Conservation (phyloP, 2,888 invertebrate genomes). For the Glyphotaelius pellucidus region DNA sequence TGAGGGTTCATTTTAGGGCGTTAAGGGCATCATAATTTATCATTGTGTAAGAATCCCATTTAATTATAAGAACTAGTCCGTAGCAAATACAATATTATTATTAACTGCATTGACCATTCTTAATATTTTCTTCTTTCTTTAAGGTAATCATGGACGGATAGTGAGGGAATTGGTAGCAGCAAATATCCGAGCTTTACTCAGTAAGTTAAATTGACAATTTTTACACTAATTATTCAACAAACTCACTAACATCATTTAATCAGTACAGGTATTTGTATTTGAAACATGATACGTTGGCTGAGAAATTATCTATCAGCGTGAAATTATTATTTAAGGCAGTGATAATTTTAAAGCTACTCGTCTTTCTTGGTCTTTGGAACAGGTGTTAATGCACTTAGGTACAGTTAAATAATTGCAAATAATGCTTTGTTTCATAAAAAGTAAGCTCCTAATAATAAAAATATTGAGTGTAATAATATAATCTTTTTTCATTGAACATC, state of each 20-base stretch:
- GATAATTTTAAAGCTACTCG: background rate
- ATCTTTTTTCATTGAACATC: background rate
- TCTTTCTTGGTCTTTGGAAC: background rate
- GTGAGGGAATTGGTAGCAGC: background rate
- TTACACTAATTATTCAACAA: background rate
- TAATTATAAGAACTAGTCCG: background rate
- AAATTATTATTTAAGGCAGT: background rate
- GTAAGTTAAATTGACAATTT: background rate
- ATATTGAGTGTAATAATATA: background rate
- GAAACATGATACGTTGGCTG: background rate
- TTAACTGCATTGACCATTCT: background rate
- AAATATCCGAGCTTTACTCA: background rate
- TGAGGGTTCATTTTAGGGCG: background rate
- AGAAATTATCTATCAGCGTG: background rate
- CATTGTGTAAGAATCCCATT: background rate
- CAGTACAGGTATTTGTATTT: background rate
- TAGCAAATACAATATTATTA: background rate
- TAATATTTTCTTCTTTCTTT: background rate
- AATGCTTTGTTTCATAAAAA: background rate
- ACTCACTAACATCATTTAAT: background rate
- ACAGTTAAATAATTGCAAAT: background rate
- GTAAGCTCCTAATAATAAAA: background rate
- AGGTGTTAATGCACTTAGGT: background rate
- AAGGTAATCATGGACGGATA: background rate
- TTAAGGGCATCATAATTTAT: no score